Evolutionary conservation across 1,140 invertebrate genomes (phyloP).

Genomic region (Trichomalopsis sarcophagae): DNA sequence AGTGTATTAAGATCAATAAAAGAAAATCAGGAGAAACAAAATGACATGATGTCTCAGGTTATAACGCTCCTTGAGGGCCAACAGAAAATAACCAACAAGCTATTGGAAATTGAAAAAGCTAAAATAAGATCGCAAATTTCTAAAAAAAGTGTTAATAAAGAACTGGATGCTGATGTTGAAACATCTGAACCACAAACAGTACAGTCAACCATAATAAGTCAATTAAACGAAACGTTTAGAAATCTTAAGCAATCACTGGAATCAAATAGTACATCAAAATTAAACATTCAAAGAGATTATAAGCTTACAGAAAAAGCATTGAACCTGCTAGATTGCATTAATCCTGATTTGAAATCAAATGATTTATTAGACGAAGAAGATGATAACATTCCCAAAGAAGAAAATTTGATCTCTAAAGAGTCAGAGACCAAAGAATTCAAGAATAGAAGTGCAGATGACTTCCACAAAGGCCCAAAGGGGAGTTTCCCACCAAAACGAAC

Average conservation of each 20-base stretch:
- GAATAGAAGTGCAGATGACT: background rate
- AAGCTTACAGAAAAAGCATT: background rate
- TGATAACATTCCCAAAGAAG: background rate
- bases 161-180: background rate
- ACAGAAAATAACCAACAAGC: background rate
- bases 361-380: background rate
- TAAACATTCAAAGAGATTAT: background rate
- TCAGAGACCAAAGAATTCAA: background rate
- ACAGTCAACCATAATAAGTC: background rate
- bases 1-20: background rate
- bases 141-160: background rate
- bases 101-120: background rate
- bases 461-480: background rate
- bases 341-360: background rate
- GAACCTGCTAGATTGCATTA: background rate
- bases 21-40: background rate
- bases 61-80: background rate
- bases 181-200: background rate
- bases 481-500: background rate
- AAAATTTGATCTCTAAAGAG: background rate
- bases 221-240: background rate
- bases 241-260: background rate
- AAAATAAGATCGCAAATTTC: conserved; percentile 7
- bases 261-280: background rate
- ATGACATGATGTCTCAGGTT: background rate